Conservation (phyloP, 2,888 invertebrate species). For the Eilema depressum region DNA sequence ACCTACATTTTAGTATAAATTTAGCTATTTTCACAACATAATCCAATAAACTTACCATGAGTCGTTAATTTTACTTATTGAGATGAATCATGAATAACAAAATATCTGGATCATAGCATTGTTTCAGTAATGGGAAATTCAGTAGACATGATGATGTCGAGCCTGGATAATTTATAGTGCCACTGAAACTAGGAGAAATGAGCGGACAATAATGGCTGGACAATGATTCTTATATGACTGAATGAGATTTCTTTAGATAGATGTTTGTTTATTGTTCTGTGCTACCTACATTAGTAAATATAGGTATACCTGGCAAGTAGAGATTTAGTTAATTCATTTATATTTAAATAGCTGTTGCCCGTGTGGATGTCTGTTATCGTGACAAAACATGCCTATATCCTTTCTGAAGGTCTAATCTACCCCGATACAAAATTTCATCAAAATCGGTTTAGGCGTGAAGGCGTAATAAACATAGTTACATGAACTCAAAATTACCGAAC, state of each 20-base stretch:
- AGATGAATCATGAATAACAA: slow-evolving; percentile 26
- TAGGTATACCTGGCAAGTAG: no score
- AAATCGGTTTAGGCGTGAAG: no score
- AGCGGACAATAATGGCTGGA: slow-evolving; percentile 33
- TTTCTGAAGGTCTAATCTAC: no score
- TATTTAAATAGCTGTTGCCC: no score
- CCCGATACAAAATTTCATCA: no score
- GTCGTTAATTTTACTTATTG: neutral
- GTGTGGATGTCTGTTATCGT: no score
- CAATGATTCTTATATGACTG: slow-evolving; percentile 37
- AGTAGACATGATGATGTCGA: slow-evolving; percentile 31
- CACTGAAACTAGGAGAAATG: slow-evolving; percentile 20
- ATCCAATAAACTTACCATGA: no score
- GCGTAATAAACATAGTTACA: no score
- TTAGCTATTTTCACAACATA: neutral
- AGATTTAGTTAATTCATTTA: neutral
- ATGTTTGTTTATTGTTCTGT: neutral
- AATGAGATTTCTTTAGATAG: neutral
- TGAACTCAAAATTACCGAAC: no score
- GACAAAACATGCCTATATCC: no score
- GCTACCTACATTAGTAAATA: neutral
- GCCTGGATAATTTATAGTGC: slow-evolving; percentile 37
- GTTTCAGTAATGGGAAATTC: slow-evolving; percentile 29
- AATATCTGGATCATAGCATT: slow-evolving; percentile 25
- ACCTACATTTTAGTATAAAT: neutral